A percentile compares a stretch with the other conserved stretches of the same genome.
These are phyloP conservation scores for Mythimna albipuncta DNA, from an alignment of 2,888 invertebrate species.

Conservation along the genomic window DNA sequence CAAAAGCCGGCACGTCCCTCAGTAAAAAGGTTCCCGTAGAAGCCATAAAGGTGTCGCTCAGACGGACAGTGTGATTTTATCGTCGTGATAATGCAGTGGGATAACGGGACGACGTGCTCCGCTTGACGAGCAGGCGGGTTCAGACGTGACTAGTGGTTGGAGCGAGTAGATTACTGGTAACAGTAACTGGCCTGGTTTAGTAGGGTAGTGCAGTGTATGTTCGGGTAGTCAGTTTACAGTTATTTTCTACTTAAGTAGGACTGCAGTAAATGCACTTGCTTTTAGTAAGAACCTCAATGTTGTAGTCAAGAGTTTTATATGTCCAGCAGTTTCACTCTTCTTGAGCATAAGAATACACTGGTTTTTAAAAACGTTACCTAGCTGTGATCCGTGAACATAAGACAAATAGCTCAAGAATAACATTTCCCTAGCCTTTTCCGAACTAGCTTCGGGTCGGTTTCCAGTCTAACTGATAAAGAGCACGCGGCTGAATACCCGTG, in stretches of 20 bases:
- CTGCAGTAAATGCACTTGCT: constrained; percentile 3
- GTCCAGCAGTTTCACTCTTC: not conserved
- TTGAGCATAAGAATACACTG: not conserved
- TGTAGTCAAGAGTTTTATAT: not conserved
- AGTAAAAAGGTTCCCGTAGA: constrained; percentile 51
- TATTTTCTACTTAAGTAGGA: constrained; percentile 15
- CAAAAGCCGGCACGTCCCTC: constrained; percentile 51
- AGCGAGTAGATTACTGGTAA: constrained; percentile 23
- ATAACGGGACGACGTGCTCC: constrained; percentile 52
- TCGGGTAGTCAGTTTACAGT: constrained; percentile 14
- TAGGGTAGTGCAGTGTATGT: constrained; percentile 13
- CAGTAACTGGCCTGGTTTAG: constrained; percentile 33
- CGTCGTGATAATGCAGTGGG: constrained; percentile 56
- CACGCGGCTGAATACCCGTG: not conserved
- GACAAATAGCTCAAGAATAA: not conserved
- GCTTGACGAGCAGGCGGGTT: constrained; percentile 42
- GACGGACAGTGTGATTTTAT: constrained; percentile 64
- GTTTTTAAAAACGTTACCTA: not conserved
- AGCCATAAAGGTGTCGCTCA: constrained; percentile 51
- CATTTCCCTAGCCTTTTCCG: too few species aligned
- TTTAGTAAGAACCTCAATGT: not conserved
- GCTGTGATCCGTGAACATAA: not conserved
- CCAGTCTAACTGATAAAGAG: not conserved
- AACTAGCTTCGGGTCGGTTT: too few species aligned
- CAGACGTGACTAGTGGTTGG: constrained; percentile 49